Percentiles rank a stretch among this genome's conserved stretches.
Evolutionary conservation across 2,113 vertebrate genomes (phyloP).

Genomic region (Lophotis ruficrista): DNA sequence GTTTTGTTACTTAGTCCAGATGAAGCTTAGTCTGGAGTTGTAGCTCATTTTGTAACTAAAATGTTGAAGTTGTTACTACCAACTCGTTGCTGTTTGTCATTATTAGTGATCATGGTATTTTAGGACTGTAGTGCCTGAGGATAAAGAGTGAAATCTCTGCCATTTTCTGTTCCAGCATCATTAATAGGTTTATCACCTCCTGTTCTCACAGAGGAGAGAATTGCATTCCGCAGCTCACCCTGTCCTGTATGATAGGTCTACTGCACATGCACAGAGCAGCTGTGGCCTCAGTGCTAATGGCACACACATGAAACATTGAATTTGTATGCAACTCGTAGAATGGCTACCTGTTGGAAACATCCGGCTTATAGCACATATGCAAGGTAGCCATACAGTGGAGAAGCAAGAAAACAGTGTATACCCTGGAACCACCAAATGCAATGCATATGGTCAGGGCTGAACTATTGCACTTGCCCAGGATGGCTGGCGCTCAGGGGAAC

Average conservation of each 20-base stretch:
- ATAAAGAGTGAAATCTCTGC: neutral
- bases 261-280: neutral
- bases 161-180: neutral
- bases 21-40: neutral
- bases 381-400: neutral
- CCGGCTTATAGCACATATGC: neutral
- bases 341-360: neutral
- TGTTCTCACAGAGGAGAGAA: neutral
- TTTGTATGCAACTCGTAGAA: too few relatives aligned
- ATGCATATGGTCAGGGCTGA: fast-evolving
- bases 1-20: neutral
- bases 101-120: neutral
- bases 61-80: neutral
- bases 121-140: neutral
- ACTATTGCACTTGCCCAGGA: fast-evolving
- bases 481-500: neutral
- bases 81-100: neutral
- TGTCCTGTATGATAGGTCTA: neutral
- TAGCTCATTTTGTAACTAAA: neutral
- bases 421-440: neutral
- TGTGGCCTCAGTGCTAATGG: neutral
- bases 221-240: neutral
- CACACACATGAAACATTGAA: neutral
- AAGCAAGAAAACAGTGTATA: neutral
- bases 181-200: neutral